Percentiles rank a stretch among this genome's conserved stretches.
phyloP scores from a whole-genome alignment of 1,140 invertebrate genomes.

The Brachionus manjavacas region DNA sequence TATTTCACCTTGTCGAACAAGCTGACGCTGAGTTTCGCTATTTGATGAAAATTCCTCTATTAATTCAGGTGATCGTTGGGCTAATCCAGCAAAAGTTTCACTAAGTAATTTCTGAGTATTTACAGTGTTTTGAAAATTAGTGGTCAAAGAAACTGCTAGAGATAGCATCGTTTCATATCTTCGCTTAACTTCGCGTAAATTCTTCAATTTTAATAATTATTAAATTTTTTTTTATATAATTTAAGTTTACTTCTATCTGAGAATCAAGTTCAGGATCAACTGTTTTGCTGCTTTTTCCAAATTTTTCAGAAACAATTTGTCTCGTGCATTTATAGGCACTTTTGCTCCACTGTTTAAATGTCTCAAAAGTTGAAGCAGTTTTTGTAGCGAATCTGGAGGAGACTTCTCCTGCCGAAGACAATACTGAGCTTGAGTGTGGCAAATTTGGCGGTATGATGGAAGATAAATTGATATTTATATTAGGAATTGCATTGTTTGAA shows the following conservation, averaged over 20 bases:
- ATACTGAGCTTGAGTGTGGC: not conserved
- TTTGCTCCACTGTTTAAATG: constrained; percentile 87
- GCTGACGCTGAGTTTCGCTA: constrained; percentile 83
- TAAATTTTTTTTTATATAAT: constrained; percentile 49
- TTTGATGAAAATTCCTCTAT: constrained; percentile 91
- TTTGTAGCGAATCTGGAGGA: constrained; percentile 47
- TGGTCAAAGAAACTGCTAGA: not conserved
- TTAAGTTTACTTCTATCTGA: constrained; percentile 68
- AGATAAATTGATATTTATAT: constrained; percentile 17
- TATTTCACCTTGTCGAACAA: constrained; percentile 88
- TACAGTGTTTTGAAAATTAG: constrained; percentile 77
- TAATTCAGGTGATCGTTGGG: constrained; percentile 86
- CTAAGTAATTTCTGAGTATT: constrained; percentile 73
- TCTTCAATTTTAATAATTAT: constrained; percentile 72
- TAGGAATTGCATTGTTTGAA: not conserved
- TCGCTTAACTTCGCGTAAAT: not conserved
- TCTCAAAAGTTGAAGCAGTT: constrained; percentile 65
- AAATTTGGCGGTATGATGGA: not conserved
- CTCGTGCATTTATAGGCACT: constrained; percentile 94
- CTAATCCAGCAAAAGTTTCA: constrained; percentile 86
- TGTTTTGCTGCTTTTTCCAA: constrained; percentile 77
- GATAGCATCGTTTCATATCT: not conserved
- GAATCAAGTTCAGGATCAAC: constrained; percentile 83
- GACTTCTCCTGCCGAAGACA: not conserved
- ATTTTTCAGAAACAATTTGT: constrained; percentile 85